phyloP scores from a whole-genome alignment of 2,113 vertebrate genomes.

The Sturnira hondurensis region DNA sequence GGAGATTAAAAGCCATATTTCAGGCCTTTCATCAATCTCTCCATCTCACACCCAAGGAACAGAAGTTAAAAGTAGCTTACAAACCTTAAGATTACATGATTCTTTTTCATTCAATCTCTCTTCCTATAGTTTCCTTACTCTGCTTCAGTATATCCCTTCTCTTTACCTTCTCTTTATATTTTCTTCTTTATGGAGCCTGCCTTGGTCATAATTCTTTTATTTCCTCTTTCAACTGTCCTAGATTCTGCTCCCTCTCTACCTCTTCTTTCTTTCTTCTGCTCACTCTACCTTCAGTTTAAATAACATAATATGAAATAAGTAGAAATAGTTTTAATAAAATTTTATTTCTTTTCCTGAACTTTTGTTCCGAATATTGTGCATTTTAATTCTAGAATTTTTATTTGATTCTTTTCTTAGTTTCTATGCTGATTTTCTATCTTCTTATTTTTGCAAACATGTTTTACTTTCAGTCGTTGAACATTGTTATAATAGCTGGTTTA shows the following conservation, averaged over 20 bases:
- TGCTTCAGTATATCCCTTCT: background rate
- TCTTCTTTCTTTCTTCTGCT: background rate
- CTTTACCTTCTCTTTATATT: background rate
- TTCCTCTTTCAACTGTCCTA: background rate
- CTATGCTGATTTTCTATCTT: background rate
- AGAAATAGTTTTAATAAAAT: background rate
- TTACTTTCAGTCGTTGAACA: constrained; percentile 6
- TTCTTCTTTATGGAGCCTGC: background rate
- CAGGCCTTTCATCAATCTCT: background rate
- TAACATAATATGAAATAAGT: constrained; percentile 21
- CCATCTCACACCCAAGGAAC: background rate
- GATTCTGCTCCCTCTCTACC: background rate
- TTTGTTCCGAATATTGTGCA: constrained; percentile 11
- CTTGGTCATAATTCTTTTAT: background rate
- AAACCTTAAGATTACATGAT: background rate
- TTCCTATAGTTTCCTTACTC: background rate
- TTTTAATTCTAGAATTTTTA: constrained; percentile 19
- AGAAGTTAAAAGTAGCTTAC: background rate
- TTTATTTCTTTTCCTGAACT: background rate
- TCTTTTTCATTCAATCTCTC: background rate
- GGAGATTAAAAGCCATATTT: background rate
- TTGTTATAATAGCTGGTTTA: background rate
- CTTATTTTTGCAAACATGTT: background rate
- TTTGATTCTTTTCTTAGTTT: background rate
- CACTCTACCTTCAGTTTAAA: background rate